Evolutionary conservation across 2,797 vertebrate species (phyloP), one percentile per base, ranked within the genome.

Genomic region (Typhlichthys eigenmanni): DNA sequence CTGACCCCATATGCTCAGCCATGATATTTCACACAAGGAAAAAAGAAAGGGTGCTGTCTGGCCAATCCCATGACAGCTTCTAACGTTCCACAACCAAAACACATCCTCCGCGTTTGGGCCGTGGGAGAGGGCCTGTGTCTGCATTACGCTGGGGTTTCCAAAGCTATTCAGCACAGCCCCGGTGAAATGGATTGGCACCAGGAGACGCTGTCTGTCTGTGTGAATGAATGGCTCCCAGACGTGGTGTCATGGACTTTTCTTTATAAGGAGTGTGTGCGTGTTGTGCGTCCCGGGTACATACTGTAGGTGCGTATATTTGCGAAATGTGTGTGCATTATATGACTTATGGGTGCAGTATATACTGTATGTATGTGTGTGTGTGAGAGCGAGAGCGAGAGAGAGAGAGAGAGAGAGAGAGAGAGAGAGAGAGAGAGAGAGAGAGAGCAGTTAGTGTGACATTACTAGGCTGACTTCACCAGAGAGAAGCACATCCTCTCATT

Each of bases 401-500:
- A 17, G 16, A 17, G 16, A 1, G 17, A 1, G 17, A 1, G 19
- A 43, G 45, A 53, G n/a, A 60, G 43, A 24, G 58, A 13, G 46
- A 58, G 55, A 50, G 52, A 65, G 58, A 55, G 50, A 45, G 58
- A 58, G 47, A 73, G 56, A 54, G 62, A 45, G 58, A 58, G 47
- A 73, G 56, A 54, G 62, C 57, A 13, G 53, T 47, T 60, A 7
- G 47, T 59, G 57, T 80, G 79, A 84, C 68, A 67, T 83, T 77
- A 85, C 60, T 2, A 10, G 2, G n/a, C 64, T 78, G 80, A 77
- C 83, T 69, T 72, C 73, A 77, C 66, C 74, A 38, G 53, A 76
- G 68, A 54, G 67, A 54, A 57, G 45, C 72, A 72, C 69, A 72
- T 83, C 66, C 74, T 83, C 73, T 87, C 69, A 74, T 51, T 71